A percentile compares a stretch with the other conserved stretches of the same genome.
Evolutionary conservation across 2,888 invertebrate genomes (phyloP).

Genomic region (Eupithecia inturbata): DNA sequence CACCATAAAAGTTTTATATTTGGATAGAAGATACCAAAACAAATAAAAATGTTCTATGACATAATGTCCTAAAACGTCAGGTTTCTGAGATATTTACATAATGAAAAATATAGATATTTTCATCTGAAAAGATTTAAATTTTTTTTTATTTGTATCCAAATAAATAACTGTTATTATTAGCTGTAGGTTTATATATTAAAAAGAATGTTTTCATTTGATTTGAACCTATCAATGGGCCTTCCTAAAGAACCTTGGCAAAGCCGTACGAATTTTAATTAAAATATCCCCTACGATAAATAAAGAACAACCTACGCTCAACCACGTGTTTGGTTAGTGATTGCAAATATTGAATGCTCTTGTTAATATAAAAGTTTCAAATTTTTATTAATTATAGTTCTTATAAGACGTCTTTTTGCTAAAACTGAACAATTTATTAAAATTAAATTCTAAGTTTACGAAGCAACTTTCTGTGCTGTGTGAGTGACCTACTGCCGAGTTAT

Average conservation of each 20-base stretch:
- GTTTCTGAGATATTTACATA: too few relatives aligned
- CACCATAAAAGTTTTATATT: too few relatives aligned
- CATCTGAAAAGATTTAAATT: too few relatives aligned
- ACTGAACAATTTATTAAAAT: neutral
- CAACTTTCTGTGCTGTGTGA: neutral
- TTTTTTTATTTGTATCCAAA: too few relatives aligned
- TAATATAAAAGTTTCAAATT: neutral
- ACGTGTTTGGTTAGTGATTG: neutral
- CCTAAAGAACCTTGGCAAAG: slow-evolving; percentile 14
- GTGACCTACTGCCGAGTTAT: neutral
- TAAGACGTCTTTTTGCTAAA: neutral
- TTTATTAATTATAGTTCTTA: neutral
- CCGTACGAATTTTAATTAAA: slow-evolving; percentile 21
- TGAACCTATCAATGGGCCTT: neutral
- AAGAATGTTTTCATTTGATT: neutral
- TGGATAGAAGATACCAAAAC: too few relatives aligned
- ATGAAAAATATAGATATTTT: too few relatives aligned
- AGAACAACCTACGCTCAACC: neutral
- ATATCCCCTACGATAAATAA: slow-evolving; percentile 25
- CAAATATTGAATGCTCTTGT: slow-evolving; percentile 5
- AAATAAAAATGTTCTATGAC: too few relatives aligned
- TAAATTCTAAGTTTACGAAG: too few relatives aligned
- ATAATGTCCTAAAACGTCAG: too few relatives aligned
- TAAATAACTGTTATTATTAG: too few relatives aligned
- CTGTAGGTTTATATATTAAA: too few relatives aligned